Percentiles rank a stretch among this genome's conserved stretches.
These are phyloP conservation scores for Lathamus discolor DNA, from an alignment of 2,113 vertebrate species.

Conservation along the genomic window DNA sequence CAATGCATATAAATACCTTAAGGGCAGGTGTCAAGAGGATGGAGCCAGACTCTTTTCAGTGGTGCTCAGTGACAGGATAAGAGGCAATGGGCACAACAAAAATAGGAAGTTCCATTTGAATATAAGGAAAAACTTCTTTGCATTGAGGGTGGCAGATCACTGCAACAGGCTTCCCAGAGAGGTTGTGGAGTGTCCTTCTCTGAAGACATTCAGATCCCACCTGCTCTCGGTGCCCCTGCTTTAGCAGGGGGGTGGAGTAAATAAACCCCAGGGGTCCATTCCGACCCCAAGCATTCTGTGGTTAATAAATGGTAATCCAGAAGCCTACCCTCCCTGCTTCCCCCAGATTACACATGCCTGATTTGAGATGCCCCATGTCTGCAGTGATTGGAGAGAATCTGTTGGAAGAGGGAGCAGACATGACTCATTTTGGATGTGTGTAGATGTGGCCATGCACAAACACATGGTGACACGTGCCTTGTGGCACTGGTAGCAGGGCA, in stretches of 20 bases:
- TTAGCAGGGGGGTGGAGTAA: not conserved
- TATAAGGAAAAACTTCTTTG: not conserved
- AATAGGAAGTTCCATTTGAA: not conserved
- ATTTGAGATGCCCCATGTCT: not conserved
- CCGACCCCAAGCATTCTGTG: not conserved
- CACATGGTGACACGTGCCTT: not conserved
- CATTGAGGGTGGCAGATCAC: not conserved
- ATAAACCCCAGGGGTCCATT: not conserved
- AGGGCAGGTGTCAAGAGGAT: not conserved
- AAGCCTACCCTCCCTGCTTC: not conserved
- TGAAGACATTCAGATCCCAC: not conserved
- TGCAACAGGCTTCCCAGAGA: not conserved
- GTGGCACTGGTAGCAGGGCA: not conserved
- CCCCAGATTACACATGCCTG: fast-evolving
- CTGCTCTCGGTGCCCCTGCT: not conserved
- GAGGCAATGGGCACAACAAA: not conserved
- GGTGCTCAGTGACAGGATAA: not conserved
- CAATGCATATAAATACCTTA: not conserved
- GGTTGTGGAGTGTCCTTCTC: not conserved
- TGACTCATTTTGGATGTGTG: not conserved
- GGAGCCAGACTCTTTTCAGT: not conserved
- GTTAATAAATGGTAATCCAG: not conserved
- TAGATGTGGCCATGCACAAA: not conserved
- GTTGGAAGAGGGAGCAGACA: not conserved
- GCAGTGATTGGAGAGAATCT: not conserved